A percentile compares a stretch with the other conserved stretches of the same genome.
Evolutionary conservation across 2,113 vertebrate species (phyloP).

Genomic region (Zosterops borbonicus): DNA sequence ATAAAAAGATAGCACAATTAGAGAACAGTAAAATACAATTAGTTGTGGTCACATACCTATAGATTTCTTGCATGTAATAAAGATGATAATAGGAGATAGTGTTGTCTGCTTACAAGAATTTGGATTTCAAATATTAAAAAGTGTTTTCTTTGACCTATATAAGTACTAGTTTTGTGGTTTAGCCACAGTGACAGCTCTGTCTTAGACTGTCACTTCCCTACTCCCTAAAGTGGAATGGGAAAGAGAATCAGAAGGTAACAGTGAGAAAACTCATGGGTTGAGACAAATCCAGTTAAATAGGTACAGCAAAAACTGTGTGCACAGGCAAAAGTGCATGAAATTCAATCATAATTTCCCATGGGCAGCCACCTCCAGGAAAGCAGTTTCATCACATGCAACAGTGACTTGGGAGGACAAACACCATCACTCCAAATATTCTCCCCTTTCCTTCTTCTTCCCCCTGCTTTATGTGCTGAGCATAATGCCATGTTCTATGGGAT

Average conservation of each 20-base stretch:
- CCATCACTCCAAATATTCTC: rapidly evolving
- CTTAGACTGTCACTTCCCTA: rapidly evolving
- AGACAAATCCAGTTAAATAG: background rate
- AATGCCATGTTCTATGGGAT: background rate
- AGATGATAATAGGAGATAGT: background rate
- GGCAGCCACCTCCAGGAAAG: background rate
- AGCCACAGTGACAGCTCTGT: background rate
- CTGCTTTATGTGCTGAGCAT: background rate
- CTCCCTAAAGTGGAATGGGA: background rate
- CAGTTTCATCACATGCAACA: rapidly evolving
- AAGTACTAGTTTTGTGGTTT: background rate
- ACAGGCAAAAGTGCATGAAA: background rate
- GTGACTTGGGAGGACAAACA: background rate
- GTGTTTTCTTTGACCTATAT: background rate
- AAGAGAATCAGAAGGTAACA: background rate
- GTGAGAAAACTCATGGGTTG: background rate
- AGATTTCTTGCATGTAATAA: background rate
- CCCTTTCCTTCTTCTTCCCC: background rate
- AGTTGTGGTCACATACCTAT: background rate
- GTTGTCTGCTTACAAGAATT: background rate
- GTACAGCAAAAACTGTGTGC: rapidly evolving
- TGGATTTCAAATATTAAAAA: background rate
- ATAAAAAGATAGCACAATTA: background rate
- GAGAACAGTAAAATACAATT: background rate
- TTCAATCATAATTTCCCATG: background rate